phyloP scores from a whole-genome alignment of 1,140 invertebrate species.

The Hylaeus anthracinus region DNA sequence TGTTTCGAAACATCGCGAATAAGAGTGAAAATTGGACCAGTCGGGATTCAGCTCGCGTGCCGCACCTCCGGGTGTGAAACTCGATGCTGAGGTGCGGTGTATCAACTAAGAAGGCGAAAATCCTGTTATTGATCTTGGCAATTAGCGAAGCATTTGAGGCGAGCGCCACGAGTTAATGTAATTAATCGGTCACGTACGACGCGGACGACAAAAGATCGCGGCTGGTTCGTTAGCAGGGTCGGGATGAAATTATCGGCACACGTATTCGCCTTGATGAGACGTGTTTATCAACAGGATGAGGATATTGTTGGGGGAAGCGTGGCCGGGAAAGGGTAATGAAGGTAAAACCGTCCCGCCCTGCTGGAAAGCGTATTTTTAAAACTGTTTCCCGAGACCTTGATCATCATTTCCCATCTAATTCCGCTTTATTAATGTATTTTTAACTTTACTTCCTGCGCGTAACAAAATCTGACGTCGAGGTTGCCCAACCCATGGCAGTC shows the following conservation, averaged over 20 bases:
- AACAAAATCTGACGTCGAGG: too few relatives aligned
- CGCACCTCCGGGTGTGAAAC: too few relatives aligned
- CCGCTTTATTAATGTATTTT: neutral
- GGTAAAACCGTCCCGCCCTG: too few relatives aligned
- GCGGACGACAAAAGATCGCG: conserved; percentile 31
- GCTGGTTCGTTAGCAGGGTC: conserved; percentile 15
- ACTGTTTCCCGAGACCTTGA: neutral
- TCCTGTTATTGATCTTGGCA: conserved; percentile 15
- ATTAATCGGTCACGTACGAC: conserved; percentile 34
- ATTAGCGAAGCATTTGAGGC: conserved; percentile 25
- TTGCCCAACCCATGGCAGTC: too few relatives aligned
- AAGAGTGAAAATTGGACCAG: too few relatives aligned
- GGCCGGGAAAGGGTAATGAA: neutral
- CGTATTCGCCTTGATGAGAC: conserved; percentile 16
- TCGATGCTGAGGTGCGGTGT: too few relatives aligned
- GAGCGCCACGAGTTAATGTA: conserved; percentile 18
- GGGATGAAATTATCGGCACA: conserved; percentile 26
- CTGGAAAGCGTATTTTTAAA: neutral
- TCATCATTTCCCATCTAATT: neutral
- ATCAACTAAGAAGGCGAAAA: neutral
- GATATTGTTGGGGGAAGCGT: neutral
- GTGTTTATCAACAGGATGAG: conserved; percentile 6
- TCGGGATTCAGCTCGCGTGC: too few relatives aligned
- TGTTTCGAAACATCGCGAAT: too few relatives aligned
- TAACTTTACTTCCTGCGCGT: too few relatives aligned